Conservation (phyloP, 2,888 invertebrate genomes). For the Venusia cambrica region DNA sequence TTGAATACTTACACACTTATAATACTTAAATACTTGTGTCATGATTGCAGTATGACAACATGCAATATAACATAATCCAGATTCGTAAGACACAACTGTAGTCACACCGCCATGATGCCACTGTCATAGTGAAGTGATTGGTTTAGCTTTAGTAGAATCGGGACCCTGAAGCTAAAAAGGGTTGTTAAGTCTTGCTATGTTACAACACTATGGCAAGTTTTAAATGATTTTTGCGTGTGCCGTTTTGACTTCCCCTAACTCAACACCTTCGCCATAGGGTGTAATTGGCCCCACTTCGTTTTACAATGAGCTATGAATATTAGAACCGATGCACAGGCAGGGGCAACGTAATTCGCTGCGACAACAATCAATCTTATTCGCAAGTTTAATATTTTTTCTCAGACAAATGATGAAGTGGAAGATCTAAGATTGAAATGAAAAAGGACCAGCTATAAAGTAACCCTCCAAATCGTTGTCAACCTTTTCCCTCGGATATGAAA, state of each 20-base stretch:
- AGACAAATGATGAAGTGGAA: conserved; percentile 45
- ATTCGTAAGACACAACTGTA: no score
- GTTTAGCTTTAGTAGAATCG: no score
- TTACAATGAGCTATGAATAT: conserved; percentile 71
- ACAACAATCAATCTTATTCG: conserved; percentile 46
- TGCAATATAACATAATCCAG: no score
- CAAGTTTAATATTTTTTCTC: conserved; percentile 41
- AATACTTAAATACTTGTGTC: no score
- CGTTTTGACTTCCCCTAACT: conserved; percentile 59
- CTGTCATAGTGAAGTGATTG: no score
- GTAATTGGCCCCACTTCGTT: conserved; percentile 60
- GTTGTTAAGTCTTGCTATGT: no score
- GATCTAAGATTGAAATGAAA: conserved; percentile 28
- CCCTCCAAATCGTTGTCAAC: conserved; percentile 32
- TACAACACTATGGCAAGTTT: conserved; percentile 36
- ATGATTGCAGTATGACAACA: no score
- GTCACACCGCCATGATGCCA: no score
- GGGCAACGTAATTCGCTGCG: conserved; percentile 37
- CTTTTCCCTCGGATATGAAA: conserved; percentile 32
- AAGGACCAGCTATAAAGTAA: conserved; percentile 35
- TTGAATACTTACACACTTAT: no score
- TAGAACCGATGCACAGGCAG: conserved; percentile 49
- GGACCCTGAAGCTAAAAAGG: no score
- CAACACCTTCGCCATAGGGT: conserved; percentile 50
- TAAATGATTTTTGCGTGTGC: conserved; percentile 68